Conservation (phyloP, 2,113 vertebrate genomes). For the Chaetodon auriga region DNA sequence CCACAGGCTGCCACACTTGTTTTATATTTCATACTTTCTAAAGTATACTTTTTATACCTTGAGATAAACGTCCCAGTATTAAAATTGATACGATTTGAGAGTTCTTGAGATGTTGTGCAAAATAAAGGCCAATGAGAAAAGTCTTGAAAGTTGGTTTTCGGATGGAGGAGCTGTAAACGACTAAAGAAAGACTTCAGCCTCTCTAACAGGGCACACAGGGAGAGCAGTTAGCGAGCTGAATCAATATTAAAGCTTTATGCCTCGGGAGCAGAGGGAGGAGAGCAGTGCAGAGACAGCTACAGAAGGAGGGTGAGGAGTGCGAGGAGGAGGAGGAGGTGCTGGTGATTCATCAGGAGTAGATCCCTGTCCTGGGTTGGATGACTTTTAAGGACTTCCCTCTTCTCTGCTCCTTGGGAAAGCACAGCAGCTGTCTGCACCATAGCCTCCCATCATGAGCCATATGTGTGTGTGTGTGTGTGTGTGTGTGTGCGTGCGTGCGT, state of each 20-base stretch:
- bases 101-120: conserved; percentile 26
- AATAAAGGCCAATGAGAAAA: conserved; percentile 31
- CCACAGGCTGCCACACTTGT: conserved; percentile 8
- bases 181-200: conserved; percentile 56
- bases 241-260: conserved; percentile 70
- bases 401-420: conserved; percentile 37
- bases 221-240: conserved; percentile 63
- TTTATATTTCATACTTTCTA: conserved; percentile 12
- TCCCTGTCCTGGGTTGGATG: conserved; percentile 43
- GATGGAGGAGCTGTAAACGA: conserved; percentile 22
- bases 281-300: conserved; percentile 34
- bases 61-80: background rate
- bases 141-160: conserved; percentile 21
- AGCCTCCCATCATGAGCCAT: conserved; percentile 2
- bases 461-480: conserved; percentile 1
- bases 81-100: background rate
- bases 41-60: conserved; percentile 12
- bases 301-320: conserved; percentile 12
- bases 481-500: background rate
- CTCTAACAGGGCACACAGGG: conserved; percentile 59
- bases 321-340: conserved; percentile 17
- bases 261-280: conserved; percentile 44
- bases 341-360: conserved; percentile 66
- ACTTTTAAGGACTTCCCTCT: conserved; percentile 65
- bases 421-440: conserved; percentile 43